Conservation (phyloP, 1,140 invertebrate genomes). For the Himalopsyche phryganea region DNA sequence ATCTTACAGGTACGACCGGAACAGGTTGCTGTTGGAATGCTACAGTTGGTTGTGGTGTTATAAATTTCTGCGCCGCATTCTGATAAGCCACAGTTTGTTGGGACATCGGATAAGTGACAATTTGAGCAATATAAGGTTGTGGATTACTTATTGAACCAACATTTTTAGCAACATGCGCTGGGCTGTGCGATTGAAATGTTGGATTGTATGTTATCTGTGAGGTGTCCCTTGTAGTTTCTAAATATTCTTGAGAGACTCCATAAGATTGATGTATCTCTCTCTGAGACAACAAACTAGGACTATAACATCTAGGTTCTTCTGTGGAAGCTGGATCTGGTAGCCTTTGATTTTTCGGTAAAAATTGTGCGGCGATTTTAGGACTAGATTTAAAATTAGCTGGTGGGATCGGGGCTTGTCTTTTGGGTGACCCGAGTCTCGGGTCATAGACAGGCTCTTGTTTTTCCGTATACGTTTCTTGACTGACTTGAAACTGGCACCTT, state of each 20-base stretch:
- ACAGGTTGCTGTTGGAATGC: slow-evolving; percentile 41
- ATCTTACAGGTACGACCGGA: slow-evolving; percentile 27
- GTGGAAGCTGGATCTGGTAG: slow-evolving; percentile 37
- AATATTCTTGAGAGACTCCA: slow-evolving; percentile 27
- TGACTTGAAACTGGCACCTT: slow-evolving; percentile 39
- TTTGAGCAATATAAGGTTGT: slow-evolving; percentile 51
- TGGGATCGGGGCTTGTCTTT: slow-evolving; percentile 47
- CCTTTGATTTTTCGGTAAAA: slow-evolving; percentile 44
- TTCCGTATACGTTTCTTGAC: slow-evolving; percentile 38
- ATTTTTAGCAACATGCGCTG: slow-evolving; percentile 38
- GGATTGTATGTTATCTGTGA: slow-evolving; percentile 52
- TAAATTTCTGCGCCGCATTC: slow-evolving; percentile 41
- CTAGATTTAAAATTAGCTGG: slow-evolving; percentile 47
- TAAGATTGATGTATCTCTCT: slow-evolving; percentile 39
- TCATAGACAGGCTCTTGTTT: slow-evolving; percentile 41
- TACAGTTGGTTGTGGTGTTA: slow-evolving; percentile 45
- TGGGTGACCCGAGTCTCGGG: slow-evolving; percentile 44
- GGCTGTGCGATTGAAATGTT: slow-evolving; percentile 54
- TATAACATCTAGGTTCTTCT: slow-evolving; percentile 34
- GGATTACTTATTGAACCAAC: slow-evolving; percentile 36
- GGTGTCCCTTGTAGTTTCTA: slow-evolving; percentile 40
- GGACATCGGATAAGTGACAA: slow-evolving; percentile 49
- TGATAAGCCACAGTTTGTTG: slow-evolving; percentile 44
- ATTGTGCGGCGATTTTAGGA: slow-evolving; percentile 46
- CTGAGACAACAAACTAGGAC: slow-evolving; percentile 34